phyloP scores from a whole-genome alignment of 2,797 vertebrate species.

The Tangara arthus region DNA sequence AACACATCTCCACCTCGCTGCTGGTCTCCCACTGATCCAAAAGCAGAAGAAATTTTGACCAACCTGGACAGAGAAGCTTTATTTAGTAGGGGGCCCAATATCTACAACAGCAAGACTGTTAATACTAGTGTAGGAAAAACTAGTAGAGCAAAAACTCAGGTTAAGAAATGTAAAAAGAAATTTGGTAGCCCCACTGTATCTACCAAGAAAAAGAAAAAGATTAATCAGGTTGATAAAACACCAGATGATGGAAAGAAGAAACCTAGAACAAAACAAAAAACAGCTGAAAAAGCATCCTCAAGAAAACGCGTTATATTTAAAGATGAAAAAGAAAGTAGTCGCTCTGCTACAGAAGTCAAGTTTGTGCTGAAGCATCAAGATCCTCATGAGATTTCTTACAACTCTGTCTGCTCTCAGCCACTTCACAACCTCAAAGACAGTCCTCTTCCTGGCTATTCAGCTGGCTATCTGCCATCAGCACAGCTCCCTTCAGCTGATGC shows the following conservation, averaged over 20 bases:
- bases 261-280: constrained; percentile 75
- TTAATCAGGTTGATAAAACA: constrained; percentile 70
- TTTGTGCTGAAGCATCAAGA: constrained; percentile 66
- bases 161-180: constrained; percentile 81
- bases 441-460: constrained; percentile 63
- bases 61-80: constrained; percentile 80
- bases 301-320: constrained; percentile 71
- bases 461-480: constrained; percentile 73
- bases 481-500: constrained; percentile 68
- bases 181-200: constrained; percentile 62
- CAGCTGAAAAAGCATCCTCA: constrained; percentile 56
- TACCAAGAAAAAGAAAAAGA: constrained; percentile 78
- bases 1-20: constrained; percentile 93
- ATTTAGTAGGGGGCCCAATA: constrained; percentile 78
- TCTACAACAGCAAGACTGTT: constrained; percentile 63
- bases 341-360: constrained; percentile 45
- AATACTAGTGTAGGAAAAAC: constrained; percentile 69
- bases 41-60: constrained; percentile 78
- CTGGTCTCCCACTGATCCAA: constrained; percentile 95
- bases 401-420: constrained; percentile 63
- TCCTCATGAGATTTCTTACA: constrained; percentile 52
- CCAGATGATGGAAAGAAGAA: constrained; percentile 72
- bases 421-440: constrained; percentile 72
- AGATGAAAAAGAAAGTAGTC: constrained; percentile 62
- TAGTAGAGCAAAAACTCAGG: constrained; percentile 73